Evolutionary conservation across 2,113 vertebrate genomes (phyloP), one percentile per base, ranked within the genome.

Genomic region (Physeter macrocephalus): DNA sequence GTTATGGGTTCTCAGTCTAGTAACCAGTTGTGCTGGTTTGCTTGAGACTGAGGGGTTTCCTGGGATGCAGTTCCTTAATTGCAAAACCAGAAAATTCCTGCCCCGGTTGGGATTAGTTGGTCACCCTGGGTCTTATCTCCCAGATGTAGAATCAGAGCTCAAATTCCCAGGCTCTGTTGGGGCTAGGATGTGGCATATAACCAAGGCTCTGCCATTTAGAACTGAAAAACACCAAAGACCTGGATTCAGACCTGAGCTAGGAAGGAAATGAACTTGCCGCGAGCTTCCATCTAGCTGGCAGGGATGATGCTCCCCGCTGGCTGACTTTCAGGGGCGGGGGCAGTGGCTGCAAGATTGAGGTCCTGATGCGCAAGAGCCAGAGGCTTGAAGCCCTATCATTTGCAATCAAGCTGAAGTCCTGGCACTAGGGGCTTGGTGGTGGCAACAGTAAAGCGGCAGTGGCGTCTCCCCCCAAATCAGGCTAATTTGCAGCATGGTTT

Each of bases 401-500:
- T 93, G 71, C 71, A 62, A 78, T 91, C 34, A 61, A 78, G 64
- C 23, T 43, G 34, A 71, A 29, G 39, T 61, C 64, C 59, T 96
- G 85, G 88, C 74, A 77, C 21, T 11, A 6, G 54, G 92, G 43
- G 6, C n/a, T 69, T 36, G 41, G 49, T 67, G 9, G 78, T 54
- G 78, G 97, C 88, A 94, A 59, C 25, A 80, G 41, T 43, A 52
- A 64, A 36, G 89, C 52, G 49, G 83, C 25, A 46, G 78, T 6
- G 78, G 91, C 9, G 17, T 92, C 69, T 95, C 6, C 14, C 83
- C 75, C 3, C 7, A 82, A 83, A 82, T 87, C 81, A 80, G 78
- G 67, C 80, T 92, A 78, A 93, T 94, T 85, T 66, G 80, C 83
- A 59, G 11, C 88, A 96, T 75, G 93, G 72, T 71, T 95, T 89